Evolutionary conservation across 2,888 invertebrate genomes (phyloP).

Genomic region (Caenorhabditis sp.): DNA sequence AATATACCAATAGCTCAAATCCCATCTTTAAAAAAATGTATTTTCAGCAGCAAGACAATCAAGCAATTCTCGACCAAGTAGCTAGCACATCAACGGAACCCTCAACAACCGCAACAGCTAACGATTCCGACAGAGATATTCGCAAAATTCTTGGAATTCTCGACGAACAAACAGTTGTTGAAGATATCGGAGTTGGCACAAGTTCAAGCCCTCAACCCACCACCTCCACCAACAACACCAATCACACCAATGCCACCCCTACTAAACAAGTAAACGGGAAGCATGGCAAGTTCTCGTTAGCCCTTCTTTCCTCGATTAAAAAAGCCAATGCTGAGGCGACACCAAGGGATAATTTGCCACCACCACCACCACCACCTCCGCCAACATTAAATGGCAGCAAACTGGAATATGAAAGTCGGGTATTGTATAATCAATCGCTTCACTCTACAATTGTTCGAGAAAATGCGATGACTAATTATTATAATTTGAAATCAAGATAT

Average conservation of each 20-base stretch:
- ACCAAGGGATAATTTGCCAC: too few relatives aligned
- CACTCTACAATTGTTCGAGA: conserved; percentile 23
- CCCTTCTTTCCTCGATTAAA: not conserved
- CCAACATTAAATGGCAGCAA: not conserved
- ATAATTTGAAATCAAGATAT: conserved; percentile 14
- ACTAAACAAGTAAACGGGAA: not conserved
- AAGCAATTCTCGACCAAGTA: too few relatives aligned
- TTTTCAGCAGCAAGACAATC: too few relatives aligned
- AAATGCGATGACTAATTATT: conserved; percentile 23
- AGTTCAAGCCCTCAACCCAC: not conserved
- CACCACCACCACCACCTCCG: too few relatives aligned
- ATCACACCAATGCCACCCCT: too few relatives aligned
- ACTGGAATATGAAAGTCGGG: conserved; percentile 27
- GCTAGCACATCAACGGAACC: not conserved
- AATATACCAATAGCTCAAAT: too few relatives aligned
- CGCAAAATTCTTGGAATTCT: conserved; percentile 21
- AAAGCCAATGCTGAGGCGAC: not conserved
- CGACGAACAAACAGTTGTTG: conserved; percentile 3
- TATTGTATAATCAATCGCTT: conserved; percentile 22
- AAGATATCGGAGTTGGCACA: conserved; percentile 1
- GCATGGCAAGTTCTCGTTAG: not conserved
- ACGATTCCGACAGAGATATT: conserved; percentile 10
- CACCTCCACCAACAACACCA: too few relatives aligned
- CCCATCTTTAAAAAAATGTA: too few relatives aligned
- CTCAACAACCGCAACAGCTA: not conserved